phyloP scores from a whole-genome alignment of 2,797 vertebrate species.

The Anguilla obscura region DNA sequence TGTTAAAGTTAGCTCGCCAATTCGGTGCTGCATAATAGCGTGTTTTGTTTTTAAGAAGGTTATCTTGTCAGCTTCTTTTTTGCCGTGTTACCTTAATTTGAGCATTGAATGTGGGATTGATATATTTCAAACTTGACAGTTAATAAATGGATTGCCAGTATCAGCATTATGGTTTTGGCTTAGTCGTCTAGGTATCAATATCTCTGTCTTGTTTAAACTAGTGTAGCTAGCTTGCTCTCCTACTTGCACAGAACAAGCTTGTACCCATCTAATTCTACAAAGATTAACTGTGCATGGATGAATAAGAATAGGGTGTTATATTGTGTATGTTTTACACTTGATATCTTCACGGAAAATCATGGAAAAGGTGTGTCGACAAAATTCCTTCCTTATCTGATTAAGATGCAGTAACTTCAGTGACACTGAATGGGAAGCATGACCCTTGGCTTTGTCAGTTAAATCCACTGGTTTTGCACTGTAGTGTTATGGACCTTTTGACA shows the following conservation, averaged over 20 bases:
- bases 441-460: not conserved
- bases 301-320: not conserved
- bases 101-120: not conserved
- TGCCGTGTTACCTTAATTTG: not conserved
- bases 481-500: not conserved
- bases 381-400: too few relatives aligned
- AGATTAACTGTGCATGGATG: not conserved
- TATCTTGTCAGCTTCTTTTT: not conserved
- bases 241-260: not conserved
- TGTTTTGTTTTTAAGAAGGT: not conserved
- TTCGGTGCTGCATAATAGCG: not conserved
- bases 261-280: not conserved
- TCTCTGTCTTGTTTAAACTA: not conserved
- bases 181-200: not conserved
- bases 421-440: not conserved
- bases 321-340: not conserved
- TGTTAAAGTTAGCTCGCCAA: not conserved
- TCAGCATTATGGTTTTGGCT: not conserved
- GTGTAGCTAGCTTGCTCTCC: not conserved
- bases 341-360: not conserved
- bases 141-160: not conserved
- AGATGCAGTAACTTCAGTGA: too few relatives aligned
- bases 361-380: not conserved
- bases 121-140: not conserved
- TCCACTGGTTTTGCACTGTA: not conserved